Evolutionary conservation across 2,113 vertebrate species (phyloP).

Genomic region (Naja naja): DNA sequence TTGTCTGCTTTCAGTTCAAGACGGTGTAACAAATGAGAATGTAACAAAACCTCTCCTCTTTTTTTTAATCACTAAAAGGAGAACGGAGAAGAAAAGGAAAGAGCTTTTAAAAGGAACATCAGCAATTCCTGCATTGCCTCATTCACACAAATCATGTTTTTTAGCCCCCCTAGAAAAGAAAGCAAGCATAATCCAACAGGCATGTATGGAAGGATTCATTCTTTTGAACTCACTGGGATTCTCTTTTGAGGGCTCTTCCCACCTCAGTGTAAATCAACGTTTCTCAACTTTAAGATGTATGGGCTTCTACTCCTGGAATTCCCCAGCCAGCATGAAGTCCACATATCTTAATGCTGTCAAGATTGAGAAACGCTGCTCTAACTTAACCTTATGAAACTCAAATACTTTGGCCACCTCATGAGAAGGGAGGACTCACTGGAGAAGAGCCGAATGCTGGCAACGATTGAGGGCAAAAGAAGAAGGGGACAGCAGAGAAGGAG

Average conservation of each 20-base stretch:
- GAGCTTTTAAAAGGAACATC: conserved; percentile 66
- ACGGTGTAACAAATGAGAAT: conserved; percentile 75
- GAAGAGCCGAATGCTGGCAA: no score
- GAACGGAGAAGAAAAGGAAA: not conserved
- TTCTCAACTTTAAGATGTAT: not conserved
- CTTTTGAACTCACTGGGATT: not conserved
- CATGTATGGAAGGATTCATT: not conserved
- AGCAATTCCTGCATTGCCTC: conserved; percentile 42
- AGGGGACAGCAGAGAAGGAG: no score
- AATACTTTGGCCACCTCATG: no score
- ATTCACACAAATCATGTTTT: not conserved
- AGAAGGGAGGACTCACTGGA: no score
- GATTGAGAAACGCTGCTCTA: no score
- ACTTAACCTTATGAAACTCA: not conserved
- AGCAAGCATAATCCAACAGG: not conserved
- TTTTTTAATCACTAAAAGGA: not conserved
- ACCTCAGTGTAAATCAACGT: not conserved
- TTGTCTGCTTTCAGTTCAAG: conserved; percentile 77
- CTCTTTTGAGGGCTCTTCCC: not conserved
- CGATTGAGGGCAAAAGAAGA: no score
- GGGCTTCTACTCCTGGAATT: no score
- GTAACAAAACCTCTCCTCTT: conserved; percentile 66
- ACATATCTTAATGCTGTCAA: no score
- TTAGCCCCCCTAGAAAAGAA: not conserved
- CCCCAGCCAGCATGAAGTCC: no score